Percentiles rank a stretch among this genome's conserved stretches.
Evolutionary conservation across 2,113 vertebrate genomes (phyloP).

Genomic region (Manacus vitellinus): DNA sequence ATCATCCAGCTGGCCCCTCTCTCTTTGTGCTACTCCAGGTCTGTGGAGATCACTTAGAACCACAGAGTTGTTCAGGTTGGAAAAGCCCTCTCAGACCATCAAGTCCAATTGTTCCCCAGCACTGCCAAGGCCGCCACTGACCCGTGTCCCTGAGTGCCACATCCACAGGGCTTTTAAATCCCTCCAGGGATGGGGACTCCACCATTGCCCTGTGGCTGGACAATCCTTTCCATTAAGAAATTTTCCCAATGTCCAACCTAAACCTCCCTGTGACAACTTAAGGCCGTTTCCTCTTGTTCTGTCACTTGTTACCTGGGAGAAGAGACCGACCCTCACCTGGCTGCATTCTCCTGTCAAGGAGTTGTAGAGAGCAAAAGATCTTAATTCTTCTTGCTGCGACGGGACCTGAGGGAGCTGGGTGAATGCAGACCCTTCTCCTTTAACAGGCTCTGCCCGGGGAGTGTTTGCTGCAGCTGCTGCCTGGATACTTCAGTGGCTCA

Average conservation of each 20-base stretch:
- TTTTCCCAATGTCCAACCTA: too few species aligned
- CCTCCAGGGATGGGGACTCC: not conserved
- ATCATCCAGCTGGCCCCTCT: not conserved
- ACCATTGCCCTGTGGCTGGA: not conserved
- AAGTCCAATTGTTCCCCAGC: not conserved
- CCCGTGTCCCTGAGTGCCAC: not conserved
- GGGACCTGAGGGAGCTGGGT: not conserved
- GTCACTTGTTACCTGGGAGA: too few species aligned
- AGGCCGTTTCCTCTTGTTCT: rapidly evolving
- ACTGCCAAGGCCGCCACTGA: not conserved
- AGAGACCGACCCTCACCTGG: not conserved
- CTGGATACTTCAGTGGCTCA: not conserved
- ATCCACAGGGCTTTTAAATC: not conserved
- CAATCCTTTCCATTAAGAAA: not conserved
- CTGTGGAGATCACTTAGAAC: too few species aligned
- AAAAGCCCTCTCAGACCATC: not conserved
- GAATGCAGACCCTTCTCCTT: not conserved
- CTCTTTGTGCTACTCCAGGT: not conserved
- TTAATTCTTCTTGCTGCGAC: not conserved
- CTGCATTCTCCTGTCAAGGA: not conserved
- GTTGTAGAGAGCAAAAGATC: not conserved
- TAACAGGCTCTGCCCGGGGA: not conserved
- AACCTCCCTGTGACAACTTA: not conserved
- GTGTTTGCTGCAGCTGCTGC: not conserved
- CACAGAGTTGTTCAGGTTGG: not conserved